Base-by-base conservation (phyloP, 1,140 invertebrate species). In the Vanessa tameamea region DNA sequence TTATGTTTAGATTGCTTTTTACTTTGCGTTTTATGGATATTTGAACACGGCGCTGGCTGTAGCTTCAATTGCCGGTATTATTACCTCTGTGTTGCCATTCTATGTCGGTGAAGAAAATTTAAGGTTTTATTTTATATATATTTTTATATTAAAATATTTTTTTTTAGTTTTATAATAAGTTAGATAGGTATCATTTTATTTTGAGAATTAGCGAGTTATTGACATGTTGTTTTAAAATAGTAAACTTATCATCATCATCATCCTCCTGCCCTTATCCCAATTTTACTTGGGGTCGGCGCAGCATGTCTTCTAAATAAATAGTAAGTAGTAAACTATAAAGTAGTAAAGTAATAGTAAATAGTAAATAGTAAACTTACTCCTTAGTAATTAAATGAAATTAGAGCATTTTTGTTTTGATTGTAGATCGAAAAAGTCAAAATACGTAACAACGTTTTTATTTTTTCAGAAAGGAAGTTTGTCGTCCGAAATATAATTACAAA, bases 1-100 rank as follows among this genome's bases (percentile, higher is more conserved):
- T 31, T 31, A 31, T n/a, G 8, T 23, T 23, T 26, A 66, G 72
- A 72, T 79, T 64, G 72, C 61, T 8, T 74, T 79, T 66, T 79
- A 77, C 57, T 77, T 75, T 50, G 69, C 65, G 9, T 79, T 77
- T 67, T 74, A 67, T 55, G 70, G 67, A 47, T 79, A 69, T 66
- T 79, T 72, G 31, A 79, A 72, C 51, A 66, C 68, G 51, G 75
- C 69, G 0, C 47, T 79, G 48, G 16, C 47, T 47, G n/a, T 79
- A 6, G 61, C 72, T 43, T 13, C 70, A 3, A 14, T 77, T 13
- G 65, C 31, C 12, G 73, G 75, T 50, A 26, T 72, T 8, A 63
- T 61, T 20, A 71, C 63, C 9, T 16, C 48, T 1, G 26, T 47
- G 16, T 66, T 31, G 73, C 53, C 57, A 37, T 37, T 7, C 14